Evolutionary conservation across 2,113 vertebrate genomes (phyloP), one percentile per base, ranked within the genome.

Genomic region (Elgaria multicarinata): DNA sequence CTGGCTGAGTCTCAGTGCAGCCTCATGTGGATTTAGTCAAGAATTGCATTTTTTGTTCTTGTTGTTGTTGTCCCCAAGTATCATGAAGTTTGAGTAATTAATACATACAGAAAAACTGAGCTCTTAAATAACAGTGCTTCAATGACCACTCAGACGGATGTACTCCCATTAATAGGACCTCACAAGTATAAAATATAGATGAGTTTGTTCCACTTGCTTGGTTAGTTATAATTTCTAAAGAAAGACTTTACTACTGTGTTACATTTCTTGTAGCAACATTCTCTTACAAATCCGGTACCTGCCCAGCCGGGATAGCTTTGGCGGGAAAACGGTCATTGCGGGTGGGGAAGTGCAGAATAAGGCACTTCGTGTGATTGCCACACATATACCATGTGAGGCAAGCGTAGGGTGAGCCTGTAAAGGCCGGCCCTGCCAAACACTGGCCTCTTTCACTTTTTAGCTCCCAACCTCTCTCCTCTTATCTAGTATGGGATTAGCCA

Each of bases 1-100:
- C 89, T 96, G 95, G 93, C 93, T 93, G 90, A 75, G 67, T 92
- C 87, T 93, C 92, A 95, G 93, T 93, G 89, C 76, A 85, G n/a
- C 66, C 74, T 89, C 74, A 85, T 71, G 81, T n/a, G 88, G 71
- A 85, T 89, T 85, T 78, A 89, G 44, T 55, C 28, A 78, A 78
- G 44, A 85, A 78, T 66, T 78, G 62, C 82, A 89, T 66, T 85
- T 26, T 78, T n/a, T n/a, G n/a, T n/a, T n/a, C n/a, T n/a, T n/a
- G n/a, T n/a, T 87, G 66, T 77, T 75, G 79, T 13, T 18, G 85
- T 85, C 88, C 44, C 1, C 77, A 91, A 85, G 39, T 75, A 84
- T 83, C 81, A 81, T 74, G 83, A 87, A 67, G 26, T 89, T 84
- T 76, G 44, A 84, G 72, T 84, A 89, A 89, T 89, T 89, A 89